Percentiles rank a stretch among this genome's conserved stretches.
Conservation (phyloP, 2,113 vertebrate genomes). For the Lagopus muta region DNA sequence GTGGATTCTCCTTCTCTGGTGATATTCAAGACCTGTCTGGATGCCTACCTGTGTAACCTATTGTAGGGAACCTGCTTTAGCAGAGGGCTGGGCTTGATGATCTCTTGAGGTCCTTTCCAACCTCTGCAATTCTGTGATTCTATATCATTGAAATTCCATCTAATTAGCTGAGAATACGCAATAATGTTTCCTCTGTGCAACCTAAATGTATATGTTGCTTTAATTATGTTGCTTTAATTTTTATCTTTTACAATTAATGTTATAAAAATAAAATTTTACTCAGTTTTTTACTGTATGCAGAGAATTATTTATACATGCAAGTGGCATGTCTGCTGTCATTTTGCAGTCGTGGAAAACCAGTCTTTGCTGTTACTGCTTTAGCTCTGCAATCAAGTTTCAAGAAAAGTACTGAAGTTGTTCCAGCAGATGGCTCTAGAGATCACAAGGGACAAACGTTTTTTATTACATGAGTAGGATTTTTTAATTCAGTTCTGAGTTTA, state of each 20-base stretch:
- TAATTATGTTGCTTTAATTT: not conserved
- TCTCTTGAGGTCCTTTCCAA: too few species aligned
- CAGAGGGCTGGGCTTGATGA: too few species aligned
- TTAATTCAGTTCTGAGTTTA: not conserved
- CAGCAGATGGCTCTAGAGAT: conserved; percentile 13
- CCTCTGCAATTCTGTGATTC: too few species aligned
- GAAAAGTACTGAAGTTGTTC: not conserved
- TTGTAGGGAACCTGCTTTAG: too few species aligned
- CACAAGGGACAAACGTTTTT: not conserved
- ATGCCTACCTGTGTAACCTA: too few species aligned
- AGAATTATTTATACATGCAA: not conserved
- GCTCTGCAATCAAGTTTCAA: not conserved
- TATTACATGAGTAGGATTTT: not conserved
- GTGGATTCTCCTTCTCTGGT: too few species aligned
- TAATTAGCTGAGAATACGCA: not conserved
- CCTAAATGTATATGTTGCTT: not conserved
- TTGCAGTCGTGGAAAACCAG: not conserved
- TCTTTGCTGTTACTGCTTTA: not conserved
- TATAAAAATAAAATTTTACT: not conserved
- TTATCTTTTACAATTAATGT: not conserved
- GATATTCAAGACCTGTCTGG: too few species aligned
- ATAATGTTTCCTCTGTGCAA: not conserved
- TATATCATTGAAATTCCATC: not conserved
- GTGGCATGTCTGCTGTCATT: not conserved
- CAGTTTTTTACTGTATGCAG: not conserved